Evolutionary conservation across 2,113 vertebrate genomes (phyloP), one percentile per base, ranked within the genome.

Genomic region (Emydocephalus ijimae): DNA sequence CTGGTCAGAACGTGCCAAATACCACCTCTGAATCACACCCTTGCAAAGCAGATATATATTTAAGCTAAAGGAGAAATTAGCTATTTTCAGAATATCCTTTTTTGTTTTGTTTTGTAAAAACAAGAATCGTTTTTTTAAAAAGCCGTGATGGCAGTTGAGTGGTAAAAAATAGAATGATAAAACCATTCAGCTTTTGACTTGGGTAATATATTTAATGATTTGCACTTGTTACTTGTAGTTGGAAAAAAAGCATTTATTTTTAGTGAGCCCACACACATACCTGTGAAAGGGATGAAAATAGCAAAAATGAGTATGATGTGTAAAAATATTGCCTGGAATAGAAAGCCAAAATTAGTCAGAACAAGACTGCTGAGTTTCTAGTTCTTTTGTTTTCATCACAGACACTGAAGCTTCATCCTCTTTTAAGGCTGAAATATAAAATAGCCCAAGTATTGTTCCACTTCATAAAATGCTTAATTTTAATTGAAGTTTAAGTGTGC

Each of bases 311-410:
- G 92, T 90, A 90, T 64, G 24, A 15, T 86, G 74, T 86, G n/a
- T 90, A 90, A 92, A 92, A 92, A 92, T 92, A 92, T 59, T 56
- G 45, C 20, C 14, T n/a, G 26, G 74, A 59, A 48, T 45, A 34
- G 59, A 92, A 85, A n/a, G 74, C 92, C 43, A 89, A 86, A 45
- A 89, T 92, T 86, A 92, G 55, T 61, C 74, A 92, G 50, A 92
- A 89, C 87, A 92, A 23, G 50, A 92, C 64, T 81, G n/a, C 81
- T 54, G 29, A 29, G 55, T 92, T 89, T 48, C 29, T 50, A 21
- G n/a, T 87, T 64, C 39, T 57, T 52, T 87, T 23, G 11, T 89
- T 88, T 88, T 74, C 59, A 90, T 89, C 86, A 90, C n/a, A 61
- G 21, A 50, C 57, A 18, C 45, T 74, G 8, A 92, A 89, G 43